phyloP scores from a whole-genome alignment of 35 echinoderm and acorn worm species.

The Ophioderma brevispina region DNA sequence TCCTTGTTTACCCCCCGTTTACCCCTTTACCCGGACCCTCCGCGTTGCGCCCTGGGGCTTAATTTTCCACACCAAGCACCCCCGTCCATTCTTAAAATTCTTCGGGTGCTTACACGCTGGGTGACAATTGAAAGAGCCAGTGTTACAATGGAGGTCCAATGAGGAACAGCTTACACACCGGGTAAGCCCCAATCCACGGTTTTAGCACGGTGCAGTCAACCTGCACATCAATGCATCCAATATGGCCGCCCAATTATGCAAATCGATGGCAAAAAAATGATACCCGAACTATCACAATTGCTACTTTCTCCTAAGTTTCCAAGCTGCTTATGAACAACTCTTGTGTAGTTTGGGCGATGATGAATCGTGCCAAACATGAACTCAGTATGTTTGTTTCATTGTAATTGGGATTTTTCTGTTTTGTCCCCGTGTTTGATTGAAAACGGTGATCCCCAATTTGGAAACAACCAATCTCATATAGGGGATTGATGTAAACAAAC shows the following conservation, averaged over 20 bases:
- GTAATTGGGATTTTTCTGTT: background rate
- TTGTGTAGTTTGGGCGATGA: background rate
- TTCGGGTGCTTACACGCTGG: constrained; percentile 7
- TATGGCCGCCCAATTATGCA: constrained; percentile 12
- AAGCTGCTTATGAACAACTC: background rate
- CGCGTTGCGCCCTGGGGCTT: too few relatives aligned
- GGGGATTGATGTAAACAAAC: background rate
- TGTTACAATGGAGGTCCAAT: background rate
- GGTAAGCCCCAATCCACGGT: background rate
- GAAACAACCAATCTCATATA: background rate
- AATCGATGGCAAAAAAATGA: background rate
- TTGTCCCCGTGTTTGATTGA: background rate
- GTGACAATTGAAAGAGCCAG: background rate
- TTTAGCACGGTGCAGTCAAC: background rate
- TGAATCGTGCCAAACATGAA: background rate
- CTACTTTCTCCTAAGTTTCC: too few relatives aligned
- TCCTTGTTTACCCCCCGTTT: constrained; percentile 19
- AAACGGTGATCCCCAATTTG: constrained; percentile 3
- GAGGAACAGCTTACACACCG: background rate
- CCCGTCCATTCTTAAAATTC: constrained; percentile 2
- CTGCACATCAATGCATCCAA: constrained; percentile 9
- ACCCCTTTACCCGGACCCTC: too few relatives aligned
- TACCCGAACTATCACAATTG: background rate
- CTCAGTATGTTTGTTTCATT: background rate
- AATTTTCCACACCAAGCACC: constrained; percentile 6